Conservation (phyloP, 2,888 invertebrate species). For the Eumacrocentrus americanus region DNA sequence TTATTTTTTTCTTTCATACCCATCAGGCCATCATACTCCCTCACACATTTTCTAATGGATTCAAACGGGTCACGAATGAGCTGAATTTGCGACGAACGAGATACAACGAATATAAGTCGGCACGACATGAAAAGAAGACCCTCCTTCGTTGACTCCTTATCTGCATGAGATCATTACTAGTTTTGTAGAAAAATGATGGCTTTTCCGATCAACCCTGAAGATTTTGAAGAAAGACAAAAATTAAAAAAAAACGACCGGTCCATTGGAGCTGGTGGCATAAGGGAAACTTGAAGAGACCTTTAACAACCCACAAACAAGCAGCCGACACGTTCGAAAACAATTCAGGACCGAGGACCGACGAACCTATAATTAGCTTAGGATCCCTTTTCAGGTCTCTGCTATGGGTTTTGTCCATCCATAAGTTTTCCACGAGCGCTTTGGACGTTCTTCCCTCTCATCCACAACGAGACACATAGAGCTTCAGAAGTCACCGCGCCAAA, state of each 20-base stretch:
- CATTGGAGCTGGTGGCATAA: constrained; percentile 20
- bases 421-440: constrained; percentile 44
- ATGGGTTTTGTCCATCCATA: constrained; percentile 30
- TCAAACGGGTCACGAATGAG: not conserved
- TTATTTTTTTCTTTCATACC: too few species aligned
- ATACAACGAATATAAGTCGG: not conserved
- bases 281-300: constrained; percentile 38
- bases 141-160: constrained; percentile 1
- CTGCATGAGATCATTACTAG: not conserved
- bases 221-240: constrained; percentile 3
- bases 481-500: constrained; percentile 50
- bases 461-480: constrained; percentile 26
- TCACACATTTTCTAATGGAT: constrained; percentile 5
- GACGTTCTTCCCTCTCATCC: constrained; percentile 43
- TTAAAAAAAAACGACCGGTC: constrained; percentile 14
- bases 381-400: constrained; percentile 36
- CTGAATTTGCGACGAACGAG: not conserved
- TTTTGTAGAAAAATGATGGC: not conserved
- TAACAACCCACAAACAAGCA: constrained; percentile 56
- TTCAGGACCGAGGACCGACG: constrained; percentile 43
- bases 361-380: constrained; percentile 55
- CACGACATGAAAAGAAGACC: not conserved
- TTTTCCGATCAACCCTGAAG: not conserved
- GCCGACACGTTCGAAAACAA: constrained; percentile 54
- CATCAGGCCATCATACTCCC: too few species aligned